Evolutionary conservation across 2,113 vertebrate genomes (phyloP).

Genomic region (Neogale vison): DNA sequence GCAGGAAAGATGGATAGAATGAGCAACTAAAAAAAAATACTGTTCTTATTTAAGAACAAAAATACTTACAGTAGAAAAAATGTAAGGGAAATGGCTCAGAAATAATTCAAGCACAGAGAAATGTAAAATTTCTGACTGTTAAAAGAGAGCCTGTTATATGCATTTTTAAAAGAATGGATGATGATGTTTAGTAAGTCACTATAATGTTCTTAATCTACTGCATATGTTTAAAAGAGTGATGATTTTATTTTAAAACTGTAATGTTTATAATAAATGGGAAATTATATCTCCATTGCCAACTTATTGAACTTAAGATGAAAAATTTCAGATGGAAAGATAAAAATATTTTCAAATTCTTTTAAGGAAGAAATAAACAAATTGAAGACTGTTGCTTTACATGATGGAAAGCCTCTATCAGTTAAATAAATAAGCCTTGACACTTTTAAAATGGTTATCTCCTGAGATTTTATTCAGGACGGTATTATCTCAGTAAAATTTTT

Average conservation of each 20-base stretch:
- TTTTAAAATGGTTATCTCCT: neutral
- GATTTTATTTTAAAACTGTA: conserved; percentile 7
- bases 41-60: neutral
- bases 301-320: neutral
- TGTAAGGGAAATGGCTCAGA: neutral
- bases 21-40: neutral
- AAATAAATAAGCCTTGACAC: neutral
- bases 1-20: neutral
- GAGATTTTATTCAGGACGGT: neutral
- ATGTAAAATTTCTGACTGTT: neutral
- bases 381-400: neutral
- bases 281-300: neutral
- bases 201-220: neutral
- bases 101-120: conserved; percentile 5
- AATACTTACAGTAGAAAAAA: neutral
- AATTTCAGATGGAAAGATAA: neutral
- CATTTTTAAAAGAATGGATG: neutral
- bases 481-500: neutral
- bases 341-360: conserved; percentile 41
- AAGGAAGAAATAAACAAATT: neutral
- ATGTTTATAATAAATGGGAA: conserved; percentile 7
- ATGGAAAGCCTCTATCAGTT: neutral
- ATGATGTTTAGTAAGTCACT: neutral
- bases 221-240: neutral
- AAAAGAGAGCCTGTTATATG: neutral